Evolutionary conservation across 2,797 vertebrate species (phyloP).

Genomic region (Graptemys geographica): DNA sequence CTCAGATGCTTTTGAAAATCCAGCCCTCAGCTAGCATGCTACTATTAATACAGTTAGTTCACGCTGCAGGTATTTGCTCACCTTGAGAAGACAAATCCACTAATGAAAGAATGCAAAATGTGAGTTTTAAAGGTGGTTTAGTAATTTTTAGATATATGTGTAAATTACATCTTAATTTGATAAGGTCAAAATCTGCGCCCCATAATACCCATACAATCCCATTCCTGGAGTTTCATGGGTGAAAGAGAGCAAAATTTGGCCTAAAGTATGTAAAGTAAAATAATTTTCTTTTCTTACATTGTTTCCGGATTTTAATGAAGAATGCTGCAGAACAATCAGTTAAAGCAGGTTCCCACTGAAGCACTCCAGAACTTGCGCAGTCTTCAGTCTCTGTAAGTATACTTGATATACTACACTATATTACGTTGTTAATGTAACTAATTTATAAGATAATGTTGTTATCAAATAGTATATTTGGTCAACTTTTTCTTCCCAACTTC

Average conservation of each 20-base stretch:
- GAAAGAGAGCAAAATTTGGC: neutral
- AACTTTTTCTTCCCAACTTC: conserved; percentile 19
- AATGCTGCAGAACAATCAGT: conserved; percentile 96
- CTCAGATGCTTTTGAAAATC: conserved; percentile 47
- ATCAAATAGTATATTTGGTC: neutral
- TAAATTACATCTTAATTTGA: neutral
- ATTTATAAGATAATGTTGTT: conserved; percentile 2
- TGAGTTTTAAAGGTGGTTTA: neutral
- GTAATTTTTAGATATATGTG: neutral
- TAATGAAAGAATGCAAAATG: neutral
- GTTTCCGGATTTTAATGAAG: conserved; percentile 75
- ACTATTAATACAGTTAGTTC: neutral
- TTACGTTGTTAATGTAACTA: neutral
- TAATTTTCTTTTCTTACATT: conserved; percentile 2
- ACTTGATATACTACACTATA: neutral
- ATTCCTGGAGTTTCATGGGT: neutral
- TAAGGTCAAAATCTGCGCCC: neutral
- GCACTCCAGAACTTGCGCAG: conserved; percentile 89
- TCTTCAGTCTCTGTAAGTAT: conserved; percentile 94
- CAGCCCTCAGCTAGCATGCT: neutral
- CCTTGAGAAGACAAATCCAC: neutral
- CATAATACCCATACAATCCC: neutral
- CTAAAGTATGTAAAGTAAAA: neutral
- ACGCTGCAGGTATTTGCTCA: conserved; percentile 6
- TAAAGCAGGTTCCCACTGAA: conserved; percentile 88